phyloP scores from a whole-genome alignment of 2,113 vertebrate species.

The Stigmatopora argus region DNA sequence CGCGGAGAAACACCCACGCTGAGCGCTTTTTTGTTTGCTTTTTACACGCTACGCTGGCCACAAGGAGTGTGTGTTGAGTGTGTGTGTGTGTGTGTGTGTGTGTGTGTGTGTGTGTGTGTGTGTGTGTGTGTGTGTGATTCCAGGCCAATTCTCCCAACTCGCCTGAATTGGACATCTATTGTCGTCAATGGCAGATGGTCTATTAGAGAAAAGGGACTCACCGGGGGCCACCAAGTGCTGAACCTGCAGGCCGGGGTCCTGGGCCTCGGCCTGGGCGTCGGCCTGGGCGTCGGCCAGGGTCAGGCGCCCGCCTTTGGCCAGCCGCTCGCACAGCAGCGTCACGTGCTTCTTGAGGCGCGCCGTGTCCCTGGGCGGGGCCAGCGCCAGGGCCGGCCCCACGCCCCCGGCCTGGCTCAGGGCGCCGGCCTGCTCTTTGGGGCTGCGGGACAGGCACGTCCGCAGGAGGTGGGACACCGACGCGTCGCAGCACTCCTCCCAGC shows the following conservation, averaged over 20 bases:
- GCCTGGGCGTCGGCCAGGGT: constrained; percentile 68
- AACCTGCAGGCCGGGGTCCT: constrained; percentile 52
- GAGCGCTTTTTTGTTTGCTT: no score
- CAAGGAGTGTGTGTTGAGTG: neutral
- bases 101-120: constrained; percentile 27
- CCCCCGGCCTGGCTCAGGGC: constrained; percentile 64
- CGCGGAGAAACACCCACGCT: constrained; percentile 13
- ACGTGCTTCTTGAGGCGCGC: constrained; percentile 88
- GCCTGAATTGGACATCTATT: no score
- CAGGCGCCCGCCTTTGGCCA: constrained; percentile 88
- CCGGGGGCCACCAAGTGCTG: constrained; percentile 74
- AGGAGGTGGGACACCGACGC: constrained; percentile 85
- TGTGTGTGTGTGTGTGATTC: constrained; percentile 8
- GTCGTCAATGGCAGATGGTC: no score
- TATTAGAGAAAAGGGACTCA: constrained; percentile 48
- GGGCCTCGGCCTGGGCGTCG: constrained; percentile 49
- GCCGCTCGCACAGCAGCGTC: constrained; percentile 83
- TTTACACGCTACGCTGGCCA: no score
- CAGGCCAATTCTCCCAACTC: no score
- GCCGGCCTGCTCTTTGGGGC: constrained; percentile 86
- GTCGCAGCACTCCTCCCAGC: constrained; percentile 95
- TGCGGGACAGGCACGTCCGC: constrained; percentile 87
- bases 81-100: constrained; percentile 12
- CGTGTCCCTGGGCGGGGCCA: constrained; percentile 83
- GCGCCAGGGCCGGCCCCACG: constrained; percentile 48